A percentile compares a stretch with the other conserved stretches of the same genome.
These are phyloP conservation scores for Poecilia wingei DNA, from an alignment of 2,797 vertebrate genomes.

Conservation along the genomic window DNA sequence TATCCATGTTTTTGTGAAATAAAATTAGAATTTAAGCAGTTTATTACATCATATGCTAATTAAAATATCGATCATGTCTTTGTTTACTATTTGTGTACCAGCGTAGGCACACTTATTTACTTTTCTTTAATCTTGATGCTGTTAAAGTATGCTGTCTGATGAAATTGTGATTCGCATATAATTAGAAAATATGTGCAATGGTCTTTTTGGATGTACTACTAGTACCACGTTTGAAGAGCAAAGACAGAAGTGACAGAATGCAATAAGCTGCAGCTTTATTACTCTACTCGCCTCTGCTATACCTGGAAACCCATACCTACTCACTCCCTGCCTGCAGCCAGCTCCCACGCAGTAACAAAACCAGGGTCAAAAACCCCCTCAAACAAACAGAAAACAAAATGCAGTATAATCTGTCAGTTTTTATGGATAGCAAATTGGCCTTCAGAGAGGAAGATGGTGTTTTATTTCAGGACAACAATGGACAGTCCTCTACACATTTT, in stretches of 20 bases:
- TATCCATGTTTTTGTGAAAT: background rate
- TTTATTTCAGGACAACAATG: background rate
- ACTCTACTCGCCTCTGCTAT: background rate
- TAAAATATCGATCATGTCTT: background rate
- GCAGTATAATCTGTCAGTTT: background rate
- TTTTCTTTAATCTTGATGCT: background rate
- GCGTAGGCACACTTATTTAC: background rate
- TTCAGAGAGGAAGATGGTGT: background rate
- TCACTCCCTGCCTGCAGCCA: background rate
- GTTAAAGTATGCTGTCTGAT: background rate
- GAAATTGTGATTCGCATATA: background rate
- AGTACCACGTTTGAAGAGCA: background rate
- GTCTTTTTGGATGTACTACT: background rate
- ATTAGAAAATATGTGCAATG: background rate
- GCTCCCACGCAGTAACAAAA: conserved; percentile 2
- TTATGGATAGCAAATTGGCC: background rate
- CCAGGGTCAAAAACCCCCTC: background rate
- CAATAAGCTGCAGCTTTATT: conserved; percentile 6
- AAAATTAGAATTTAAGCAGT: background rate
- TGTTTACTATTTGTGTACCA: background rate
- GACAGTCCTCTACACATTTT: background rate
- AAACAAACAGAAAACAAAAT: background rate
- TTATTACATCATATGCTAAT: background rate
- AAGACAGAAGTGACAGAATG: conserved; percentile 6
- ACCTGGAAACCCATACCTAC: conserved; percentile 2